Base-by-base conservation (phyloP, 2,113 vertebrate genomes). In the Apeltes quadracus region DNA sequence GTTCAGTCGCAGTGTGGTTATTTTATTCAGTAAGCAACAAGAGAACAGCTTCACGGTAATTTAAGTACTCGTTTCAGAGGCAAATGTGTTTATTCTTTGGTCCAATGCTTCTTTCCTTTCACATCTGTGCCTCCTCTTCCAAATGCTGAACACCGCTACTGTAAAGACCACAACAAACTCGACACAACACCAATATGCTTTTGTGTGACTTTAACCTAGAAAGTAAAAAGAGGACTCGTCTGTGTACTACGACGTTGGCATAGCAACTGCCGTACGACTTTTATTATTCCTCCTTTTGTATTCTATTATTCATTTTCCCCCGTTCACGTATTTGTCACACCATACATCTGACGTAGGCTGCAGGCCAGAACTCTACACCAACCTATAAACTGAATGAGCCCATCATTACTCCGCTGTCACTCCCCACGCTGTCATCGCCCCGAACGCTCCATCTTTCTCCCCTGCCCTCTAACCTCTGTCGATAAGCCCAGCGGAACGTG, bases 241-340 rank as follows among this genome's bases (percentile, higher is more conserved):
- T 89, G 84, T 91, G 70, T 86, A 91, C 86, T 86, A 77, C 67
- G 59, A 58, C 20, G 88, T 92, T 90, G 89, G 88, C 89, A 91
- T 91, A 84, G 92, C 84, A 92, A 91, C 90, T 78, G 74, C 71
- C 82, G 72, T 72, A 68, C 66, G 22, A 61, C 75, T 84, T 41
- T 78, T 59, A 81, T 89, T 75, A 79, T 81, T 72, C 62, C 65
- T 82, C 63, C n/a, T n/a, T 66, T 80, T 84, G 20, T 73, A 23
- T 86, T 88, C 46, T 65, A 83, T 84, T 88, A 87, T 88, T 88
- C 87, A 84, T 71, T 82, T 81, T 79, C 48, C 48, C 80, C 29
- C 9, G 34, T 74, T 89, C 76, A 72, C 69, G 73, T 81, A 82
- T 75, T 74, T 88, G 61, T 74, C 69, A 27, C 63, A 39, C 48